Percentiles rank a stretch among this genome's conserved stretches.
phyloP scores from a whole-genome alignment of 2,797 vertebrate genomes.

The Pogonophryne albipinna region DNA sequence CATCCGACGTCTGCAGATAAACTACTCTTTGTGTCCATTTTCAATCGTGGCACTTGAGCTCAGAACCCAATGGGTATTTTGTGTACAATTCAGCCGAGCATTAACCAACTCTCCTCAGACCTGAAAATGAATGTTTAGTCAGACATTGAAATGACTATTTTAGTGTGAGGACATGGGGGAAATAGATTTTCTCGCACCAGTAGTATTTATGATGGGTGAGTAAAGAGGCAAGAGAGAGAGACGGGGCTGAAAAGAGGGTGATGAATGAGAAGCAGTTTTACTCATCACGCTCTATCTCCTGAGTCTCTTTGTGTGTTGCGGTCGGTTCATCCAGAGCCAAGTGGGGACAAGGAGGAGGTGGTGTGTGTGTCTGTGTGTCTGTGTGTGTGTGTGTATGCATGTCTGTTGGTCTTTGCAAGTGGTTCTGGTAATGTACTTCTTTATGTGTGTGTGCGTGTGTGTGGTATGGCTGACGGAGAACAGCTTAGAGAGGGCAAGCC shows the following conservation, averaged over 20 bases:
- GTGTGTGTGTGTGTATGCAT: conserved; percentile 7
- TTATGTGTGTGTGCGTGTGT: conserved; percentile 29
- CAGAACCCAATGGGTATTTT: conserved; percentile 1
- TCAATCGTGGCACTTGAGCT: conserved; percentile 26
- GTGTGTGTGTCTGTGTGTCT: neutral
- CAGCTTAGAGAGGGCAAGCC: conserved; percentile 78
- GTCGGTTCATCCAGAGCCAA: conserved; percentile 73
- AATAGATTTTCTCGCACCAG: conserved; percentile 68
- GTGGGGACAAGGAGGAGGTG: conserved; percentile 40
- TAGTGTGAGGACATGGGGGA: conserved; percentile 58
- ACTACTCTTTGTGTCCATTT: conserved; percentile 29
- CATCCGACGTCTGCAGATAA: conserved; percentile 3
- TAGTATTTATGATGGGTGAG: conserved; percentile 64
- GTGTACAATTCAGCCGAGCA: conserved; percentile 38
- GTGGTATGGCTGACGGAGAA: conserved; percentile 78
- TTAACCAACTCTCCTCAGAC: conserved; percentile 42
- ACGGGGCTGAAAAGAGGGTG: conserved; percentile 52
- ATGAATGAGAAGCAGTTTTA: conserved; percentile 80
- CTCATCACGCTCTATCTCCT: conserved; percentile 81
- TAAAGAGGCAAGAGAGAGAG: conserved; percentile 36
- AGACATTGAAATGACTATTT: conserved; percentile 65
- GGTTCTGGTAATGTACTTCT: conserved; percentile 60
- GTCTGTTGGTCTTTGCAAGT: conserved; percentile 36
- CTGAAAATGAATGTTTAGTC: conserved; percentile 53
- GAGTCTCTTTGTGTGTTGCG: conserved; percentile 77